phyloP scores from a whole-genome alignment of 2,797 vertebrate genomes.

The Xiphophorus birchmanni region DNA sequence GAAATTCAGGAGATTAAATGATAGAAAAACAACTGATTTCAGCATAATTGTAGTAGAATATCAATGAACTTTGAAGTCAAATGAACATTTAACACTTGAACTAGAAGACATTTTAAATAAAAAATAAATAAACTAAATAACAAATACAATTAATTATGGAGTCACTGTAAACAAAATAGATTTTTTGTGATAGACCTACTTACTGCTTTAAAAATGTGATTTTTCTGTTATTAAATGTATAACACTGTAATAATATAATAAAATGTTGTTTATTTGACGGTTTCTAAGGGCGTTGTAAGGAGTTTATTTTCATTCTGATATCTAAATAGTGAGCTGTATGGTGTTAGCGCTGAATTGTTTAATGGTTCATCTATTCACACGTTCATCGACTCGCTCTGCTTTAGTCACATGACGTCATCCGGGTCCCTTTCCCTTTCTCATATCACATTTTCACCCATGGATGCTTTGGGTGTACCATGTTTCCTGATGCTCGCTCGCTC shows the following conservation, averaged over 20 bases:
- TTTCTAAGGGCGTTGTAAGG: not conserved
- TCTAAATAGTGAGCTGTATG: not conserved
- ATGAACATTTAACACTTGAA: too few species aligned
- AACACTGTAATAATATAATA: not conserved
- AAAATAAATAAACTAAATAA: too few species aligned
- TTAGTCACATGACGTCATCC: constrained; percentile 9
- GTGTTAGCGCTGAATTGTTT: constrained; percentile 6
- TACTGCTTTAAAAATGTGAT: not conserved
- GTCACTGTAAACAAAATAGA: too few species aligned
- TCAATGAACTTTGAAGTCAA: too few species aligned
- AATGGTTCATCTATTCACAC: constrained; percentile 27
- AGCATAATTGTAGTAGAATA: not conserved
- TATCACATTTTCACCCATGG: constrained; percentile 6
- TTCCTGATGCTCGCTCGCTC: constrained; percentile 41
- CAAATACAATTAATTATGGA: too few species aligned
- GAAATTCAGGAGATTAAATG: not conserved
- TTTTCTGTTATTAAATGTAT: not conserved
- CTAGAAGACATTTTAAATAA: too few species aligned
- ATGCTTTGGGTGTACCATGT: not conserved
- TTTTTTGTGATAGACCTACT: not conserved
- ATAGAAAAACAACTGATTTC: not conserved
- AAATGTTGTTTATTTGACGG: not conserved
- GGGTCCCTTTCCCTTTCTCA: constrained; percentile 13
- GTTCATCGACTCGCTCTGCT: constrained; percentile 38
- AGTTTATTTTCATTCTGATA: not conserved